phyloP scores from a whole-genome alignment of 2,113 vertebrate genomes.

The Lontra canadensis region DNA sequence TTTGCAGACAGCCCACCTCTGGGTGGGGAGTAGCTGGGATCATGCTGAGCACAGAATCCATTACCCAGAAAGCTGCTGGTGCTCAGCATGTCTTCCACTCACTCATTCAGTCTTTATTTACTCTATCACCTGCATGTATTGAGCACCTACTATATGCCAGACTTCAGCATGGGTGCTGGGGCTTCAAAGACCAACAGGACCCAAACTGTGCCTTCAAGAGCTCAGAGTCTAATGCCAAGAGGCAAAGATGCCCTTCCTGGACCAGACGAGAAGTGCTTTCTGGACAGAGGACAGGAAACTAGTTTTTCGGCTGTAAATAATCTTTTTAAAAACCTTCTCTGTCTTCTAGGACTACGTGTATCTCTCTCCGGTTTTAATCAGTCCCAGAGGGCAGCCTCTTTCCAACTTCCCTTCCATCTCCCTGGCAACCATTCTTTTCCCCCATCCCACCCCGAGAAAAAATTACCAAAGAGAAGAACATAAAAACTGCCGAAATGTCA shows the following conservation, averaged over 20 bases:
- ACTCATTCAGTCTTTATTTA: not conserved
- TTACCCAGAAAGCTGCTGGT: not conserved
- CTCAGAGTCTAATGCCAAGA: not conserved
- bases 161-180: not conserved
- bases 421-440: not conserved
- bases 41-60: fast-evolving
- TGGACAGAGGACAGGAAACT: not conserved
- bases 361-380: not conserved
- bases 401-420: not conserved
- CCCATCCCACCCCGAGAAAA: fast-evolving
- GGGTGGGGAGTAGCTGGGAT: fast-evolving
- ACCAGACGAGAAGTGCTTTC: not conserved
- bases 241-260: not conserved
- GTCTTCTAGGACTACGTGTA: not conserved
- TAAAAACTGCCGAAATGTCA: not conserved
- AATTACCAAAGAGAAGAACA: not conserved
- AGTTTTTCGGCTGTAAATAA: not conserved
- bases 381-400: not conserved
- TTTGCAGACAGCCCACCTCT: not conserved
- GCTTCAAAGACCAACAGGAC: not conserved
- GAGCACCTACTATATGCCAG: not conserved
- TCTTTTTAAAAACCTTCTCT: not conserved
- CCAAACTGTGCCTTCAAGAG: not conserved
- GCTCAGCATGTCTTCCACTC: not conserved
- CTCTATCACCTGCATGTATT: not conserved